A percentile compares a stretch with the other conserved stretches of the same genome.
These are phyloP conservation scores for Eristalis tenax DNA, from an alignment of 2,888 invertebrate species.

Conservation along the genomic window DNA sequence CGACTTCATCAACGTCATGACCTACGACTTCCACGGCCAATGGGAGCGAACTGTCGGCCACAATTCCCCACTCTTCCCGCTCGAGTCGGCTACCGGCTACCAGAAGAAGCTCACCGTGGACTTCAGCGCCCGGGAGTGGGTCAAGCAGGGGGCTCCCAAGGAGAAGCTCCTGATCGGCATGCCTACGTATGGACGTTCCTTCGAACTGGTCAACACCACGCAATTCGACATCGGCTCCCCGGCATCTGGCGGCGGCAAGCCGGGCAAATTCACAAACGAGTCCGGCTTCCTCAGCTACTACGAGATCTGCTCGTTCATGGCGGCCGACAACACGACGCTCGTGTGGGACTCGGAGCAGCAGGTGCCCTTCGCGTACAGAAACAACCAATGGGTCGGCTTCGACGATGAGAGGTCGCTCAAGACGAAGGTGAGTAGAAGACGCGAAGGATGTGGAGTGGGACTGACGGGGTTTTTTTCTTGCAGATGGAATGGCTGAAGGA, in stretches of 20 bases:
- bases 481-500: constrained; percentile 96
- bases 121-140: constrained; percentile 95
- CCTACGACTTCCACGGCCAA: constrained; percentile 97
- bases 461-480: neutral
- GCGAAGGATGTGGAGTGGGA: neutral
- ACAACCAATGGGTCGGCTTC: constrained; percentile 96
- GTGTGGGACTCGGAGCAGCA: constrained; percentile 98
- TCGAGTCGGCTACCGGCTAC: constrained; percentile 94
- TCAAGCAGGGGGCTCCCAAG: constrained; percentile 95
- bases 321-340: constrained; percentile 93
- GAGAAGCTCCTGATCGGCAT: constrained; percentile 97
- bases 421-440: constrained; percentile 87
- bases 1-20: constrained; percentile 97
- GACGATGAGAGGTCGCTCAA: constrained; percentile 95
- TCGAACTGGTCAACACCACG: constrained; percentile 91
- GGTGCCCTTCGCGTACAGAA: constrained; percentile 96
- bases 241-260: constrained; percentile 92
- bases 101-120: constrained; percentile 97
- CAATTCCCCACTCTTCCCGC: constrained; percentile 93
- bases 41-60: constrained; percentile 97
- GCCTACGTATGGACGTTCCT: constrained; percentile 96
- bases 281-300: constrained; percentile 97
- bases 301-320: constrained; percentile 95
- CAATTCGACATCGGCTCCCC: constrained; percentile 96
- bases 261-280: constrained; percentile 95